Base-by-base conservation (phyloP, 2,797 vertebrate species). In the Sebastes umbrosus region DNA sequence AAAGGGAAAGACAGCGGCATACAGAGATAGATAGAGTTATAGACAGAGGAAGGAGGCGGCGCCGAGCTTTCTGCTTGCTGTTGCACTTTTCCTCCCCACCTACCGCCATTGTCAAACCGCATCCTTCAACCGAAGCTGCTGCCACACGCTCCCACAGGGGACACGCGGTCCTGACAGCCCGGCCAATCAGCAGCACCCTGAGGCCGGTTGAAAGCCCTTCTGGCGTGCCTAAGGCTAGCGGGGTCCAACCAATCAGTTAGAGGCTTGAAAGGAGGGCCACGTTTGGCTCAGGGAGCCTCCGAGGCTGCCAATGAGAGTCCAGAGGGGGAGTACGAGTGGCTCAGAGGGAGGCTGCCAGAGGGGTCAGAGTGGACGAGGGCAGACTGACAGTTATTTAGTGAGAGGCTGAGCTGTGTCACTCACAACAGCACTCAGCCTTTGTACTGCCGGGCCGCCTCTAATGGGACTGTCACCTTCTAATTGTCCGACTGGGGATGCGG, bases 391-490 rank as follows among this genome's bases (percentile, higher is more conserved):
- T 93, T 93, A 90, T 93, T 93, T 91, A 94, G 92, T 80, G 87
- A 88, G 88, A 86, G 85, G 84, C 85, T 83, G 90, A 89, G 89
- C 84, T 22, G 78, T 87, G 93, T 92, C 91, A 91, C 77, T 94
- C 91, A 92, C 89, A 63, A 72, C 85, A 79, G 84, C 86, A 88
- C 84, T 81, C 82, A 72, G 87, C 88, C 84, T 93, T 91, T 92
- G 91, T 92, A 83, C 72, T 62, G 69, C 72, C n/a, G 52, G 87
- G 79, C 71, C n/a, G 62, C 32, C 77, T 87, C 87, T 91, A 94
- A 94, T 92, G 90, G 93, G 88, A 93, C 91, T 92, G 93, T 93
- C 93, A 94, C 92, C 87, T 88, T 88, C 91, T 93, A 94, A 94
- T 93, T 93, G 90, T 93, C 74, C 50, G 27, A 87, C 84, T 43